Evolutionary conservation across 37 sponge, comb jelly and placozoan species (phyloP).

Genomic region (Axinella damicornis): DNA sequence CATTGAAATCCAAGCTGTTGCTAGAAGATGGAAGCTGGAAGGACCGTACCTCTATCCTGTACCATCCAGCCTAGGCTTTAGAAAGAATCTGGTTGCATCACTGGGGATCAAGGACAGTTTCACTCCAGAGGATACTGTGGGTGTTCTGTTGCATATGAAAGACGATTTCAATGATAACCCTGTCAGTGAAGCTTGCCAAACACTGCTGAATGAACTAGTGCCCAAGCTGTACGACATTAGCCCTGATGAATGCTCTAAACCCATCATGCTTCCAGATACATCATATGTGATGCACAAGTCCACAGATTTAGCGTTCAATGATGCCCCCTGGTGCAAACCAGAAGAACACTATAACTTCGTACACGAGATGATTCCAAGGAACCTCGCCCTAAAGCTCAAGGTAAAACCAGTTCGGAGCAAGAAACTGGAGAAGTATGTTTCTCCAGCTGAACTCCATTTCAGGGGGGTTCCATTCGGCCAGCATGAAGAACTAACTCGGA

Average conservation of each 20-base stretch:
- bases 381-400: conserved; percentile 33
- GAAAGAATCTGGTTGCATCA: not conserved
- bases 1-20: conserved; percentile 3
- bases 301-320: conserved; percentile 47
- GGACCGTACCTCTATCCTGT: conserved; percentile 45
- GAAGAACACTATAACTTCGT: conserved; percentile 15
- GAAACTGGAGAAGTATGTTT: conserved; percentile 17
- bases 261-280: conserved; percentile 45
- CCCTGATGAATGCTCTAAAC: not conserved
- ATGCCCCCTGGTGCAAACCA: conserved; percentile 41
- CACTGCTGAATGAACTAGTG: not conserved
- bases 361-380: conserved; percentile 14
- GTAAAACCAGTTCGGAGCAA: conserved; percentile 30
- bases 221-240: not conserved
- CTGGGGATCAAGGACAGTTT: conserved; percentile 23
- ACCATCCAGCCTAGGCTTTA: conserved; percentile 6
- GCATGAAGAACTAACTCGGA: conserved; percentile 32
- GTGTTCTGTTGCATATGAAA: conserved; percentile 40
- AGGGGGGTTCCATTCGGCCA: conserved; percentile 36
- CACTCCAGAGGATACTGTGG: conserved; percentile 11
- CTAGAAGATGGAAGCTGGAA: conserved; percentile 3
- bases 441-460: not conserved
- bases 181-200: conserved; percentile 14
- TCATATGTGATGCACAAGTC: conserved; percentile 25
- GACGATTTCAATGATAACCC: conserved; percentile 1